Evolutionary conservation across 2,888 invertebrate species (phyloP), one percentile per base, ranked within the genome.

Genomic region (Prosopocoilus inquinatus): DNA sequence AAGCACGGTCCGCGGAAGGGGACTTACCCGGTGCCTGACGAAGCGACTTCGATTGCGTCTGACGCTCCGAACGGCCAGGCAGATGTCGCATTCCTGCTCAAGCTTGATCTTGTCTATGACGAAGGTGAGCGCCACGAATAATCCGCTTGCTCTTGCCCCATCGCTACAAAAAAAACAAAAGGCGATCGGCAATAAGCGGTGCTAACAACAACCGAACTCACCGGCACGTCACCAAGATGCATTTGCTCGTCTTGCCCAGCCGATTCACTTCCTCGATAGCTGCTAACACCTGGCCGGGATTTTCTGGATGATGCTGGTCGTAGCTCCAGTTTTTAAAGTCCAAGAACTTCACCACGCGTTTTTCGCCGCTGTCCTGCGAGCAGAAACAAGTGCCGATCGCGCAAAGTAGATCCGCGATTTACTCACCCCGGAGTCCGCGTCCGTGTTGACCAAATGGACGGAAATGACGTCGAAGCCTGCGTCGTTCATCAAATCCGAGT

Each of bases 11-110:
- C 11, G 36, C 12, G 7, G 36, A 36, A 41, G 45, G 11, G 9
- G 4, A 12, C 60, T 66, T 67, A 79, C 78, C 64, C 70, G 39
- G 9, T 72, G 63, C 32, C 63, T 64, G 9, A 78, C 66, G 60
- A 79, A 79, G 55, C 78, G 72, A 35, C 71, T 70, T 47, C 80
- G 71, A 36, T 75, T 79, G 56, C 74, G 73, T 51, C 80, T 69
- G n/a, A 81, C 69, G 12, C 69, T 74, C 47, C 78, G 68, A 8
- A 80, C 78, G 2, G 79, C 79, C 52, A 77, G 71, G 53, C 78
- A 79, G 13, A 80, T 78, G 59, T 82, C 81, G 57, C 80, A 79
- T 53, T 76, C 72, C 35, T 79, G 78, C 64, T 81, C 81, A 7
- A 78, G 62, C 53, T 78, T 75, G 66, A 82, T 80, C 67, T 79